Percentiles rank a stretch among this genome's conserved stretches.
Conservation (phyloP, 2,797 vertebrate species). For the Dendrocincla fuliginosa region DNA sequence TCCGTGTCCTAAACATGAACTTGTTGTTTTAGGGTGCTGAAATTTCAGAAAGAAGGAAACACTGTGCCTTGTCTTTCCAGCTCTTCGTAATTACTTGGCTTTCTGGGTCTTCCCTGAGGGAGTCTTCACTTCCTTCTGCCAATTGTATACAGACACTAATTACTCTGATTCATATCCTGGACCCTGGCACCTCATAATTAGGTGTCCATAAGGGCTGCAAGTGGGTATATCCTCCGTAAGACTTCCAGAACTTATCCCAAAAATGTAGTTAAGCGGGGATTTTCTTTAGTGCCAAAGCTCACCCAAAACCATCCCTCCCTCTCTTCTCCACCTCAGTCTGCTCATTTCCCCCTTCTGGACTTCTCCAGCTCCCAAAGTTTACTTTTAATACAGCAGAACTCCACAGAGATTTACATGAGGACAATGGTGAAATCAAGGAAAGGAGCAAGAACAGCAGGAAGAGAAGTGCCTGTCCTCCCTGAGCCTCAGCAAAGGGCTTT, state of each 20-base stretch:
- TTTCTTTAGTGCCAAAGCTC: not conserved
- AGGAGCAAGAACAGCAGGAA: not conserved
- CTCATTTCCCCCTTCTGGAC: not conserved
- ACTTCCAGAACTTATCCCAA: not conserved
- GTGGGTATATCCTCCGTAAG: not conserved
- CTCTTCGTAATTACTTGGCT: not conserved
- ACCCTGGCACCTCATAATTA: conserved; percentile 10
- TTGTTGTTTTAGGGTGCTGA: not conserved
- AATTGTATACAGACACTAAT: not conserved
- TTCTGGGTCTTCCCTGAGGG: not conserved
- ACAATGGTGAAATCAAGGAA: not conserved
- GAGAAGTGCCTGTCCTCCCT: not conserved
- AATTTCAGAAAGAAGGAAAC: conserved; percentile 19
- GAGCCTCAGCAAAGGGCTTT: not conserved
- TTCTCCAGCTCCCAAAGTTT: not conserved
- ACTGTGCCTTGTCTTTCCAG: not conserved
- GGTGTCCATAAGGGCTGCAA: not conserved
- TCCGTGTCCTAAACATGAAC: not conserved
- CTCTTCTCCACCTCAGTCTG: not conserved
- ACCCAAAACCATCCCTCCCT: not conserved
- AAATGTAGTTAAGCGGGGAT: not conserved
- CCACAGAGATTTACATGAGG: not conserved
- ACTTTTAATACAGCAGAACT: not conserved
- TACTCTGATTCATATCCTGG: conserved; percentile 41
- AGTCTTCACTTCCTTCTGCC: conserved; percentile 21